Percentiles rank a stretch among this genome's conserved stretches.
phyloP scores from a whole-genome alignment of 2,888 invertebrate genomes.

The Serrognathus titanus region DNA sequence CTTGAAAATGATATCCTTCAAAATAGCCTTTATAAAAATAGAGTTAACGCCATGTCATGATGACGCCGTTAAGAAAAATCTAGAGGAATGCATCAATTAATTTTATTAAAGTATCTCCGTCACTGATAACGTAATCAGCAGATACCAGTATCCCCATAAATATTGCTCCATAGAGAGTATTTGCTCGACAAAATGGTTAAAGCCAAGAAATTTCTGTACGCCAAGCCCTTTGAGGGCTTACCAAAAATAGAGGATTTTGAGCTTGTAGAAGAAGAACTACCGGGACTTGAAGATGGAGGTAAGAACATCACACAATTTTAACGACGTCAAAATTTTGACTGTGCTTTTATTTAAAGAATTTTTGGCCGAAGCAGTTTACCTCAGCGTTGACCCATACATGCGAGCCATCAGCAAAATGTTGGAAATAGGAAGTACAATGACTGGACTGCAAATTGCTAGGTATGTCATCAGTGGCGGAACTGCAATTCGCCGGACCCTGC shows the following conservation, averaged over 20 bases:
- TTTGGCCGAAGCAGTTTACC: constrained; percentile 62
- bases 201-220: constrained; percentile 62
- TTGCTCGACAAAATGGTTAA: constrained; percentile 45
- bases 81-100: no score
- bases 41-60: no score
- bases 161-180: no score
- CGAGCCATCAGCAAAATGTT: constrained; percentile 53
- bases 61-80: no score
- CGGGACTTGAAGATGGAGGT: constrained; percentile 67
- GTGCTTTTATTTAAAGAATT: constrained; percentile 52
- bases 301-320: constrained; percentile 23
- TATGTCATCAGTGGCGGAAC: no score
- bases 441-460: constrained; percentile 70
- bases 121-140: no score
- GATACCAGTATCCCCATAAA: no score
- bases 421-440: constrained; percentile 58
- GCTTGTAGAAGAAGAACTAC: constrained; percentile 65
- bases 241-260: constrained; percentile 64
- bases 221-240: constrained; percentile 63
- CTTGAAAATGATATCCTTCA: no score
- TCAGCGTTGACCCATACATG: constrained; percentile 75
- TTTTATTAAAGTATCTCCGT: no score
- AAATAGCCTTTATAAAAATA: no score
- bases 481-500: no score
- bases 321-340: neutral